phyloP scores from a whole-genome alignment of 2,113 vertebrate species.

The Helogale parvula region DNA sequence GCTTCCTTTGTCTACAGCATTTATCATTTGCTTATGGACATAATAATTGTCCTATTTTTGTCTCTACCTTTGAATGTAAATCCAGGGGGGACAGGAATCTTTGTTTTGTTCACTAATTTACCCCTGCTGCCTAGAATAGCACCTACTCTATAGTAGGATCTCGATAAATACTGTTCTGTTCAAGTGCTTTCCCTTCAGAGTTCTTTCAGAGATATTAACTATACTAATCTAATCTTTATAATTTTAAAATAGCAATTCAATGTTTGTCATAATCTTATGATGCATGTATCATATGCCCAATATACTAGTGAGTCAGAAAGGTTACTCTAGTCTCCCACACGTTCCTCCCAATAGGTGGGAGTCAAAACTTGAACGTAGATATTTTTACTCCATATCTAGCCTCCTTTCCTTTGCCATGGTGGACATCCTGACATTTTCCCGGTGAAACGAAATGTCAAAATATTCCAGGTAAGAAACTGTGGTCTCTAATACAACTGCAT shows the following conservation, averaged over 20 bases:
- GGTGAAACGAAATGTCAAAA: neutral
- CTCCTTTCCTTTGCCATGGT: neutral
- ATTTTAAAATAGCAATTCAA: neutral
- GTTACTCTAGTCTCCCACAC: neutral
- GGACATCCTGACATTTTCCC: neutral
- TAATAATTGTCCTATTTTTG: neutral
- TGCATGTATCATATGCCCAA: neutral
- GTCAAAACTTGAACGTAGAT: neutral
- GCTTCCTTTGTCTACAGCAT: neutral
- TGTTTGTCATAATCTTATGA: neutral
- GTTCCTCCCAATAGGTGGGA: neutral
- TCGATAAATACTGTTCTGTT: neutral
- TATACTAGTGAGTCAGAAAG: neutral
- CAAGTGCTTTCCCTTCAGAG: neutral
- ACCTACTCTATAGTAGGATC: neutral
- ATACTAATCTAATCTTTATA: neutral
- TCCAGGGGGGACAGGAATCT: neutral
- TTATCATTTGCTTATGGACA: neutral
- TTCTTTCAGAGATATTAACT: slow-evolving; percentile 8
- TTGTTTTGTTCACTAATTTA: slow-evolving; percentile 10
- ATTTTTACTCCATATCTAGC: neutral
- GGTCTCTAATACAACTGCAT: neutral
- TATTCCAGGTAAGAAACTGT: neutral
- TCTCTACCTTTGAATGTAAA: neutral
- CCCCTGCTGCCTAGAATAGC: neutral